Evolutionary conservation across 2,888 invertebrate species (phyloP), one percentile per base, ranked within the genome.

Genomic region (Sericinus montela): DNA sequence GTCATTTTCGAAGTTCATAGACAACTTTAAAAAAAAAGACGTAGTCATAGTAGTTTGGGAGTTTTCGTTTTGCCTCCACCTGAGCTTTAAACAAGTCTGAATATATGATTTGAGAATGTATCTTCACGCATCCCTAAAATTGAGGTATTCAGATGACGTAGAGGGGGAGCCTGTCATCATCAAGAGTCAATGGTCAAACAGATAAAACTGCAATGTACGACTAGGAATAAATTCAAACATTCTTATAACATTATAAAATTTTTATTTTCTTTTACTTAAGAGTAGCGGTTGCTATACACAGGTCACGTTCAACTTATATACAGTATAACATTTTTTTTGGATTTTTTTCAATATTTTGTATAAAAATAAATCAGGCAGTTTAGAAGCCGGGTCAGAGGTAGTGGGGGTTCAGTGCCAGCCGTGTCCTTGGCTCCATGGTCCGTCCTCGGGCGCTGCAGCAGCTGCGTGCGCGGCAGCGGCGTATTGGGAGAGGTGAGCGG

Each of bases 251-350:
- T 82, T 81, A 76, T 83, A 70, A 74, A 59, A 64, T 73, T 81
- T 80, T 75, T 84, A 84, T 76, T 81, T 80, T 75, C 78, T 76
- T 81, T 79, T 80, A 82, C 82, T 80, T 75, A 79, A 78, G 72
- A 77, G 73, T 72, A 75, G 73, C 77, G 70, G 50, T 75, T 81
- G 77, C 80, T 74, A 69, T 77, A 77, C 74, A 80, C 80, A 80
- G 68, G 77, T 72, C 78, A 72, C 79, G 70, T 80, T 82, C 75
- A 77, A 75, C 81, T 77, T 79, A 50, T 79, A 81, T 84, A 86
- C 83, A 85, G 72, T 67, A 67, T 65, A 74, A 76, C 64, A 65
- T 73, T 73, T 77, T 78, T 83, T 80, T 74, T 72, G 66, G 62
- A 62, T 70, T 83, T 84, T 79, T 75, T 62, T 69, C 14, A 32